Base-by-base conservation (phyloP, 2,113 vertebrate genomes). In the Tenrec ecaudatus region DNA sequence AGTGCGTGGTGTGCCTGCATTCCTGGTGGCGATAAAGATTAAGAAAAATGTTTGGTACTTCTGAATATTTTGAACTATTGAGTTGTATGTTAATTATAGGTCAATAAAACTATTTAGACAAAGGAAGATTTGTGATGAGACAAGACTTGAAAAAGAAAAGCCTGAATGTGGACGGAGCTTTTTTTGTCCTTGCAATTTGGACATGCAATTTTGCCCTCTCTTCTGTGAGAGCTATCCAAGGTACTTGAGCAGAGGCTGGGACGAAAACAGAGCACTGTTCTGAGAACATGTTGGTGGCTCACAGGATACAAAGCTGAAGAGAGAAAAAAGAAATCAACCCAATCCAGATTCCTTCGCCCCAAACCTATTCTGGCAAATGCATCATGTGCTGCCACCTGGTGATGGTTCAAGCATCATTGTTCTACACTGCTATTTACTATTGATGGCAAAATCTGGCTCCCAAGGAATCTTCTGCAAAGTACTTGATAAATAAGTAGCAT, bases 321-420 rank as follows among this genome's bases (percentile, higher is more conserved):
- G 15, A 84, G 38, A 66, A n/a, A 29, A 78, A 78, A 47, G 11
- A 88, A 22, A 58, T 69, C 43, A 73, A 40, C 23, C 58, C 53
- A 90, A 20, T 19, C n/a, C 36, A 82, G 38, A 86, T 36, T 47
- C 12, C 19, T 64, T 75, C 78, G 19, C 68, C 47, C 69, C 4
- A 79, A 83, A 89, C 27, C 66, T 40, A 31, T 78, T 92, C 64
- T 73, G 57, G 58, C 86, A 90, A 53, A 86, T 23, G 90, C 83
- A 91, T 94, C 88, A 94, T 80, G 92, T 97, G 93, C 96, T 97
- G 96, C 96, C 96, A 93, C 94, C 96, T 97, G 82, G 93, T 97
- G 96, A 94, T 94, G 68, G 58, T 36, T 96, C 66, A 89, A 69
- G 43, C 79, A 91, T 29, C 38, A 87, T 36, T 87, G 43, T 89